Conservation (phyloP, 2,113 vertebrate genomes). For the Ammodytes marinus region DNA sequence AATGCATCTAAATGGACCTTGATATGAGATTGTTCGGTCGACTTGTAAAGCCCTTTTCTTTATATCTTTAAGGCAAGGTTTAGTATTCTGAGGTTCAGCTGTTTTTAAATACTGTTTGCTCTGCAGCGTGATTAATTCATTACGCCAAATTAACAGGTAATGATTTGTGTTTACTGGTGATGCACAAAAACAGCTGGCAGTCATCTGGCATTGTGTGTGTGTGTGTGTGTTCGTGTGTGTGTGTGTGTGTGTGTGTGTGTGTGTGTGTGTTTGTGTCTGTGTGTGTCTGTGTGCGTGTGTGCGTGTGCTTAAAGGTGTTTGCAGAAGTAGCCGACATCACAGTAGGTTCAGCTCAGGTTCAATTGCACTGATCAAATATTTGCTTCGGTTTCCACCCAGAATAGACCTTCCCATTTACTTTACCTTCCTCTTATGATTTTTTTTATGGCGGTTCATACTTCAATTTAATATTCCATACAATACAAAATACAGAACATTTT, state of each 20-base stretch:
- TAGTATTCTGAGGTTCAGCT: background rate
- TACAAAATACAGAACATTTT: background rate
- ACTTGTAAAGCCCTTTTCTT: background rate
- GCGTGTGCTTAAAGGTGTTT: constrained; percentile 13
- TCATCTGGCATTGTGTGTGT: background rate
- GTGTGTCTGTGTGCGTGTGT: background rate
- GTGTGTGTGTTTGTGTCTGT: no score
- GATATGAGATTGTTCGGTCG: background rate
- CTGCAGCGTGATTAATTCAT: background rate
- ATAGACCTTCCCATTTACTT: constrained; percentile 21
- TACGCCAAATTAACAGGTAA: background rate
- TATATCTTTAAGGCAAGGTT: no score
- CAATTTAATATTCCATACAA: background rate
- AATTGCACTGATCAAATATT: constrained; percentile 54
- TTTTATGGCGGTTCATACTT: background rate
- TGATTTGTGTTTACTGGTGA: background rate
- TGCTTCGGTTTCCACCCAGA: constrained; percentile 19
- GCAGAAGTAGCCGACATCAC: constrained; percentile 5
- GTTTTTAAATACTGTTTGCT: background rate
- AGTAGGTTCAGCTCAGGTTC: background rate
- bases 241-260: no score
- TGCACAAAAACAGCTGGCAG: background rate
- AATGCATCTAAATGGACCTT: background rate
- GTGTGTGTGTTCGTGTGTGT: no score
- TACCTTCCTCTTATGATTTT: constrained; percentile 1